A percentile compares a stretch with the other conserved stretches of the same genome.
Conservation (phyloP, 2,113 vertebrate species). For the Protomyctophum bolini region DNA sequence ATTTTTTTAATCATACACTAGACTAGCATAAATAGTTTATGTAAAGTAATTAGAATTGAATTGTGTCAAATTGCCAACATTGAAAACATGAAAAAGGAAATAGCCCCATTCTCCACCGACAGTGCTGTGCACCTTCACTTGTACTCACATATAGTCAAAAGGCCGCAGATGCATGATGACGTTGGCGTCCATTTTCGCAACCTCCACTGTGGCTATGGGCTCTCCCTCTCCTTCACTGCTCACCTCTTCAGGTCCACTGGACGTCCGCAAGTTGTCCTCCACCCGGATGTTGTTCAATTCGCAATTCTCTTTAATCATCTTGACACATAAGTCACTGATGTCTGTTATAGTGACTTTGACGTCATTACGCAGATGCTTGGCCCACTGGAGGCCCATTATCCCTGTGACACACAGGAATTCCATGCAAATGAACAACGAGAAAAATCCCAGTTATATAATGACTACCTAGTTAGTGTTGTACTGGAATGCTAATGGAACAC, state of each 20-base stretch:
- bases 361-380: slow-evolving; percentile 88
- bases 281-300: slow-evolving; percentile 91
- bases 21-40: neutral
- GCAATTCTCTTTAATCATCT: slow-evolving; percentile 94
- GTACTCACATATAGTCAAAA: slow-evolving; percentile 96
- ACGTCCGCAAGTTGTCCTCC: slow-evolving; percentile 64
- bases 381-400: slow-evolving; percentile 98
- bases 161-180: slow-evolving; percentile 94
- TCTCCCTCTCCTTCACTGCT: slow-evolving; percentile 53
- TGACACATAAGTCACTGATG: slow-evolving; percentile 89
- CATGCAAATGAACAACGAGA: too few species aligned
- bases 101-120: neutral
- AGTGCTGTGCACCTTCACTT: neutral
- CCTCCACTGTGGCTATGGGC: slow-evolving; percentile 83
- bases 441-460: too few species aligned
- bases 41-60: too few species aligned
- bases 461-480: too few species aligned
- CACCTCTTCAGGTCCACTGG: slow-evolving; percentile 65
- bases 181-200: slow-evolving; percentile 97
- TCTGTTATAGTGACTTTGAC: slow-evolving; percentile 96
- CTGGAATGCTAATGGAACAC: too few species aligned
- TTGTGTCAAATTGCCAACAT: too few species aligned
- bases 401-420: slow-evolving; percentile 70
- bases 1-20: neutral
- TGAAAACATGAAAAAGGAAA: neutral